These are phyloP conservation scores for Sebastes kiyomatsui DNA, from an alignment of 2,797 vertebrate genomes.

Conservation along the genomic window DNA sequence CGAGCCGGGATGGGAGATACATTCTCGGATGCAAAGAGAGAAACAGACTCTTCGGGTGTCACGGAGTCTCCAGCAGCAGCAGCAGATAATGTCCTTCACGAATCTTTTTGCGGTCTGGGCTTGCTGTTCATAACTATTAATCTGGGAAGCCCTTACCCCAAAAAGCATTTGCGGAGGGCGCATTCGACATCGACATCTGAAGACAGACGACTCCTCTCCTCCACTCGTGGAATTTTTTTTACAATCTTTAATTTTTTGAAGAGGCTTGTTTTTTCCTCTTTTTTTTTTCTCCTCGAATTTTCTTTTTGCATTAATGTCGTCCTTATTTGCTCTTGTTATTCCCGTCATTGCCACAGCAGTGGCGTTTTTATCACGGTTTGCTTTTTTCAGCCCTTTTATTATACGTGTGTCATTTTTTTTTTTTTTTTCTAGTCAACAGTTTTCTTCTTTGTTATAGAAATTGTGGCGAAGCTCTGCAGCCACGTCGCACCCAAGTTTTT, in stretches of 20 bases:
- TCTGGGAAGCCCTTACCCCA: conserved; percentile 99
- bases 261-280: conserved; percentile 19
- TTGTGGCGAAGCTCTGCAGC: conserved; percentile 50
- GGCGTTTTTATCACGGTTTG: conserved; percentile 55
- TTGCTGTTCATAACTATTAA: conserved; percentile 94
- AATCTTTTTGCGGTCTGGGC: conserved; percentile 99
- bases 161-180: conserved; percentile 99
- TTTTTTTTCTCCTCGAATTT: conserved; percentile 43
- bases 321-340: conserved; percentile 56
- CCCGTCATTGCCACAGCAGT: conserved; percentile 32
- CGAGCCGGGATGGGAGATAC: conserved; percentile 68
- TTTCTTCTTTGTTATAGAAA: conserved; percentile 62
- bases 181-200: conserved; percentile 77
- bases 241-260: conserved; percentile 29
- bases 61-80: conserved; percentile 74
- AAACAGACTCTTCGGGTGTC: conserved; percentile 63
- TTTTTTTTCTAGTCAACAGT: conserved; percentile 19
- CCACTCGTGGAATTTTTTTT: conserved; percentile 69
- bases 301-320: conserved; percentile 29
- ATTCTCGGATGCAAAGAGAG: conserved; percentile 50
- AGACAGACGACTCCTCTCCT: conserved; percentile 51
- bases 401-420: background rate
- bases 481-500: conserved; percentile 58
- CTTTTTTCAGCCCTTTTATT: conserved; percentile 41
- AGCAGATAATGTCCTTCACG: conserved; percentile 87